Conservation (phyloP, 2,888 invertebrate species). For the Caenorhabditis sp. region DNA sequence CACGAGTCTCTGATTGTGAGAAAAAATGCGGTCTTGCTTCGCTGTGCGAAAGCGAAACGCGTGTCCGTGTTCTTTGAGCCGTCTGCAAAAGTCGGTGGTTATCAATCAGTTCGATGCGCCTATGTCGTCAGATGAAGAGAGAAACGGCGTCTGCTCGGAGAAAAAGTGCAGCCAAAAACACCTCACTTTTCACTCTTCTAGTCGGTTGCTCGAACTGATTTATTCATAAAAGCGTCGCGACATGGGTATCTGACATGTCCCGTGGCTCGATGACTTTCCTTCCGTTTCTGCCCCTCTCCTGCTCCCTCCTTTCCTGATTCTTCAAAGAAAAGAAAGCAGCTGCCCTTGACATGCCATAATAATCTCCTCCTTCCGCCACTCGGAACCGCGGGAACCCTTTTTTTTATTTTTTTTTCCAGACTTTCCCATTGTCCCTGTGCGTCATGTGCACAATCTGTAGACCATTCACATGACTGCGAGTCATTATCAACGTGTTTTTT, state of each 20-base stretch:
- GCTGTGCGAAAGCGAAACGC: too few species aligned
- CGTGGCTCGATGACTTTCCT: slow-evolving; percentile 18
- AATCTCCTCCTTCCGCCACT: slow-evolving; percentile 2
- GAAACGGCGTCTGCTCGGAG: background rate
- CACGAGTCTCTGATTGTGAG: too few species aligned
- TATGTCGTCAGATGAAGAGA: background rate
- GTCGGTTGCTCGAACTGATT: background rate
- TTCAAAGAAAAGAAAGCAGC: slow-evolving; percentile 7
- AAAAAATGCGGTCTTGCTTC: too few species aligned
- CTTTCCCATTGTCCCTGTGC: too few species aligned
- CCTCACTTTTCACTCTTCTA: background rate
- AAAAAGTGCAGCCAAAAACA: background rate
- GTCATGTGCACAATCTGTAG: too few species aligned
- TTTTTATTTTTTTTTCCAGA: background rate
- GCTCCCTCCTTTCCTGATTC: background rate
- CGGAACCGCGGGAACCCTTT: background rate
- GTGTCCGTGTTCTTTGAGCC: background rate
- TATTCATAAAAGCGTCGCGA: slow-evolving; percentile 30
- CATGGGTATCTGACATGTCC: background rate
- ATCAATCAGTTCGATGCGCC: background rate
- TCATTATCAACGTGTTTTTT: slow-evolving; percentile 20
- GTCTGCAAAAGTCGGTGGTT: background rate
- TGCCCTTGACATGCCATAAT: slow-evolving; percentile 23
- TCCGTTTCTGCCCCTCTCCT: slow-evolving; percentile 10
- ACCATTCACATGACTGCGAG: slow-evolving; percentile 4